Conservation (phyloP, 2,888 invertebrate genomes). For the Hanleya hanleyi region DNA sequence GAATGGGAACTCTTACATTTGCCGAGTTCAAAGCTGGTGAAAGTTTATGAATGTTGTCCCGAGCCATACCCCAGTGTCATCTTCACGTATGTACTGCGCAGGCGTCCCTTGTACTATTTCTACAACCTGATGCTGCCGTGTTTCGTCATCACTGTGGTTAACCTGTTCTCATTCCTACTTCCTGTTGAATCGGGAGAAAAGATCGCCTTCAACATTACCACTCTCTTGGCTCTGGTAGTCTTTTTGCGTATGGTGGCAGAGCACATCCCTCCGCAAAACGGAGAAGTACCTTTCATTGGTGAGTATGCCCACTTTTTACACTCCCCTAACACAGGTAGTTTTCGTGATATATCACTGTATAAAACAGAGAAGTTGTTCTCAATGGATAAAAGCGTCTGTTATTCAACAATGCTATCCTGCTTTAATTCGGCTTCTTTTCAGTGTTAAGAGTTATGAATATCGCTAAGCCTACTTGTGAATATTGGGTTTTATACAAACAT, state of each 20-base stretch:
- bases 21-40: neutral
- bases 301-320: too few species aligned
- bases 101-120: neutral
- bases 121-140: neutral
- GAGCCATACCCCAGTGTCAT: neutral
- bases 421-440: too few species aligned
- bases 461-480: too few species aligned
- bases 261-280: neutral
- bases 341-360: too few species aligned
- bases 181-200: conserved; percentile 7
- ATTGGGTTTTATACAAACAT: too few species aligned
- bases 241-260: neutral
- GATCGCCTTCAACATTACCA: neutral
- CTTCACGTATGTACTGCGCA: neutral
- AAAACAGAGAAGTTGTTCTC: too few species aligned
- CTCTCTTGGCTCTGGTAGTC: neutral
- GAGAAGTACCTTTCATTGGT: neutral
- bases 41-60: neutral
- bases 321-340: too few species aligned
- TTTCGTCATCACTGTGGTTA: neutral
- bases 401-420: too few species aligned
- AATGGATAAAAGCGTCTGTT: too few species aligned
- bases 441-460: too few species aligned
- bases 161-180: neutral
- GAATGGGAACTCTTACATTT: neutral